These are phyloP conservation scores for Rugalucina vietnamica DNA, from an alignment of 2,888 invertebrate genomes.

Conservation along the genomic window DNA sequence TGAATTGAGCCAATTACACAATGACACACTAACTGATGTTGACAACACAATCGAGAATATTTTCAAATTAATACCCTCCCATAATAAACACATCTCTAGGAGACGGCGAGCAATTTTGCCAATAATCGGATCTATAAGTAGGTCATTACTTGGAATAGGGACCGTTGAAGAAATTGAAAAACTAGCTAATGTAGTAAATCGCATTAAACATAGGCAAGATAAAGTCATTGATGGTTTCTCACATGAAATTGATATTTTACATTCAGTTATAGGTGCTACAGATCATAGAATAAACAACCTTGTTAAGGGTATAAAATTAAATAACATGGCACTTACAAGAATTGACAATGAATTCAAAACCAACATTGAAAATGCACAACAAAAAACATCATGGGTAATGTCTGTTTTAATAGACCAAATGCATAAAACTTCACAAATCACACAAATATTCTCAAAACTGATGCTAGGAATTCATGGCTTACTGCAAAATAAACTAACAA, in stretches of 20 bases:
- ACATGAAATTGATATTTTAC: conserved; percentile 24
- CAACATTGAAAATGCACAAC: neutral
- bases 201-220: neutral
- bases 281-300: conserved; percentile 29
- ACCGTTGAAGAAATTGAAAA: conserved; percentile 26
- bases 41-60: neutral
- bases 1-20: neutral
- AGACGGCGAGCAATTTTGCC: conserved; percentile 15
- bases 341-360: neutral
- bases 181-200: conserved; percentile 21
- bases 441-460: neutral
- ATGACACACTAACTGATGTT: neutral
- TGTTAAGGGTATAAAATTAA: conserved; percentile 25
- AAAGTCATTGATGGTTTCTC: neutral
- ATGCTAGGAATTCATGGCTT: neutral
- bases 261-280: conserved; percentile 21
- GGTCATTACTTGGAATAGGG: conserved; percentile 27
- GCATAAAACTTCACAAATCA: neutral
- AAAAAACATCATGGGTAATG: neutral
- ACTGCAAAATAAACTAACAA: conserved; percentile 6
- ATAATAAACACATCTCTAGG: neutral
- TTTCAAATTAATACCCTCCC: neutral
- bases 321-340: neutral
- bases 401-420: neutral
- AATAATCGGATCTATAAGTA: conserved; percentile 24